Conservation (phyloP, 2,888 invertebrate species). For the Sipha maydis region DNA sequence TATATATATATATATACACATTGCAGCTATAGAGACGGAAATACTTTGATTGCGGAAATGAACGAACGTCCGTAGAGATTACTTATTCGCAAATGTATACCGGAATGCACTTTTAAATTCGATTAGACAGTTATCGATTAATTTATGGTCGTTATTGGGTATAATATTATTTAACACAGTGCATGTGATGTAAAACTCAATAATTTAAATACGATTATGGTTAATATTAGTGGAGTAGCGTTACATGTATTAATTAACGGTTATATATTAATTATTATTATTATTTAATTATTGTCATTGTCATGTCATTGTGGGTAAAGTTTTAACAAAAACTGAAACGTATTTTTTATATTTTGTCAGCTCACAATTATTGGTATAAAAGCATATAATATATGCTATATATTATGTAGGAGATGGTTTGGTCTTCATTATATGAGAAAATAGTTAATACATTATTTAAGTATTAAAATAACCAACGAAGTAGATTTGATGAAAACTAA, state of each 20-base stretch:
- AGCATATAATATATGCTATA: no score
- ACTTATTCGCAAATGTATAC: neutral
- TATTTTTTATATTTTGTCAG: no score
- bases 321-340: no score
- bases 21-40: neutral
- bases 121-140: neutral
- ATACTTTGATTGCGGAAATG: slow-evolving; percentile 18
- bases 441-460: no score
- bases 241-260: neutral
- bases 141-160: neutral
- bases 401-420: no score
- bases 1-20: neutral
- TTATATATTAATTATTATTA: neutral
- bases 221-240: neutral
- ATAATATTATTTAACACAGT: neutral
- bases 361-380: no score
- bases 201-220: neutral
- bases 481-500: no score
- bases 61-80: slow-evolving; percentile 8
- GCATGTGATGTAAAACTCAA: neutral
- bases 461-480: no score
- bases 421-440: no score
- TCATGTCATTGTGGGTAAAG: no score
- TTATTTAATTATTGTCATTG: no score
- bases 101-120: neutral